Conservation (phyloP, 2,888 invertebrate genomes). For the Ferrisia virgata region DNA sequence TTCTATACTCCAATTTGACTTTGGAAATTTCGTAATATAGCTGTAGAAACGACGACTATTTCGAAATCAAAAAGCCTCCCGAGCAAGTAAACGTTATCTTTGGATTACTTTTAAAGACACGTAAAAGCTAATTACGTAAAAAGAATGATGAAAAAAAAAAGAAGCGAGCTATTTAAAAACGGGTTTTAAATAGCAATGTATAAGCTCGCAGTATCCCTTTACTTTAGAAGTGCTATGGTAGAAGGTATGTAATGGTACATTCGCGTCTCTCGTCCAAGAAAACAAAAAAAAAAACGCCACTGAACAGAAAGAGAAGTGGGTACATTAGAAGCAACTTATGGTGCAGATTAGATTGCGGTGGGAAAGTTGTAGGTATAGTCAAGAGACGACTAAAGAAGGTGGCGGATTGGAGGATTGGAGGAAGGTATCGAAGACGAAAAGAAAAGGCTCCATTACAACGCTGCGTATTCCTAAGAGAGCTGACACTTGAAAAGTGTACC, state of each 20-base stretch:
- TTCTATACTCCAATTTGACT: no score
- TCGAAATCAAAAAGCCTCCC: background rate
- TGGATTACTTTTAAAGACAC: background rate
- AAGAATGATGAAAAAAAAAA: background rate
- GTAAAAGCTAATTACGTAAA: constrained; percentile 19
- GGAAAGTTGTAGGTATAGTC: no score
- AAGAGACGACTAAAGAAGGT: no score
- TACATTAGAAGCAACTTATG: constrained; percentile 1
- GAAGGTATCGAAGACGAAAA: background rate
- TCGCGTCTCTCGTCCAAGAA: background rate
- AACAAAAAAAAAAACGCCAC: background rate
- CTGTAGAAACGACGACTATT: no score
- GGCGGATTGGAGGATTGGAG: background rate
- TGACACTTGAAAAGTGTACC: constrained; percentile 28
- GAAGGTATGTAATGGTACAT: no score
- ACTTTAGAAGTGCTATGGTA: no score
- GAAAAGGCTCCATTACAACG: background rate
- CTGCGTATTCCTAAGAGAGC: constrained; percentile 20
- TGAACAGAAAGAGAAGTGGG: background rate
- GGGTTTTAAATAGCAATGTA: background rate
- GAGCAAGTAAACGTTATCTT: background rate
- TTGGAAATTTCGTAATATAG: no score
- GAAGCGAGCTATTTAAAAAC: background rate
- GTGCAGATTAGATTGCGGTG: constrained; percentile 21
- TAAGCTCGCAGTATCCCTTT: background rate